Evolutionary conservation across 2,888 invertebrate species (phyloP), one percentile per base, ranked within the genome.

Genomic region (Pediacus dermestoides): DNA sequence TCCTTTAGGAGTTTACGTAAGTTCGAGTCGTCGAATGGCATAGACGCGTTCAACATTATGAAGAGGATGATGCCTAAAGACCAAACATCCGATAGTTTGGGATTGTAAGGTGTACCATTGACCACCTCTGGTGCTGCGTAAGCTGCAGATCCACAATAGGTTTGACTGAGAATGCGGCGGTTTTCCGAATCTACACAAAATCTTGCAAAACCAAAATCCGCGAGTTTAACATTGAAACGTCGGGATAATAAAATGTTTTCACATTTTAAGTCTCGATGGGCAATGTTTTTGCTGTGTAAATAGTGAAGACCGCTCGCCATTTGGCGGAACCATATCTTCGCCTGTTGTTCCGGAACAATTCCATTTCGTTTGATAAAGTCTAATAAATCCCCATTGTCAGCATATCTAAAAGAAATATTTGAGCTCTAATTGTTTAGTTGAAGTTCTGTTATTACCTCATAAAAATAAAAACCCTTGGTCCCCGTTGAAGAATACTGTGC

Each of bases 61-160:
- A 87, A 95, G 7, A 95, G 74, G 44, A 96, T 88, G 27, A 90
- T 84, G 4, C 90, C 94, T 48, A 93, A 73, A 6, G 92, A 91
- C 95, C 95, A 96, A 22, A 93, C 85, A 64, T 95, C 95, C 8
- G 89, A 87, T 47, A 88, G 69, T 68, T 88, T 89, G 0, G 90
- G 89, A 68, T 91, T 88, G 67, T 90, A 91, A 0, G 90, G 88
- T 2, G 82, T 84, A 2, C 91, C 91, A 60, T 85, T 85, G 27
- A 95, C 87, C 2, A 95, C 88, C 71, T 96, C 95, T 0, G 95
- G 95, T 1, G 95, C 91, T 1, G 94, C 95, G 67, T 96, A 96
- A 0, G 94, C 93, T 2, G 93, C 91, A 2, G 93, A 94, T n/a
- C 95, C 95, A 64, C 95, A 95, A 62, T 88, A 95, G 0, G 95